These are phyloP conservation scores for Anguilla megastoma DNA, from an alignment of 2,797 vertebrate species.

Conservation along the genomic window DNA sequence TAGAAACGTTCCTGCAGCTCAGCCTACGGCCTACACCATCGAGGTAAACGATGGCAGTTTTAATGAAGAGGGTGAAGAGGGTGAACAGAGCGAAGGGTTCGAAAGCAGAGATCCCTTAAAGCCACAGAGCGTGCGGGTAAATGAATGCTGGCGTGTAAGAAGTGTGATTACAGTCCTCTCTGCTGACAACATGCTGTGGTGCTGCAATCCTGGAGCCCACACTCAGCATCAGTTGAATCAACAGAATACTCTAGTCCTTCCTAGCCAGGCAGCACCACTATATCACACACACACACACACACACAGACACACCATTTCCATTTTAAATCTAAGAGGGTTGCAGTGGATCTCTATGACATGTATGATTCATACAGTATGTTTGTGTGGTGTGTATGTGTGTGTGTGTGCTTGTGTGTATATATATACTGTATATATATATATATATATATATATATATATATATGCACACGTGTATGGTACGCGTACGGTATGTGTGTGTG, in stretches of 20 bases:
- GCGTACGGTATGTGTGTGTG: not conserved
- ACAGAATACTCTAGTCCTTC: not conserved
- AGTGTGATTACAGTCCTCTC: not conserved
- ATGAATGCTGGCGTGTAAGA: not conserved
- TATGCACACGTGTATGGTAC: not conserved
- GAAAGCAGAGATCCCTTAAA: not conserved
- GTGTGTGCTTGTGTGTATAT: too few relatives aligned
- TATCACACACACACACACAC: not conserved
- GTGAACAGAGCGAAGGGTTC: slow-evolving; percentile 23
- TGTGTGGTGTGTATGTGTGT: not conserved
- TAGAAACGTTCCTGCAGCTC: not conserved
- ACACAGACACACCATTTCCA: too few relatives aligned
- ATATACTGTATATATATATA: too few relatives aligned
- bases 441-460: too few relatives aligned
- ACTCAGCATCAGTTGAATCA: not conserved
- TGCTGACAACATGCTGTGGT: not conserved
- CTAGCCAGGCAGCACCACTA: not conserved
- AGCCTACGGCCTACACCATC: slow-evolving; percentile 24
- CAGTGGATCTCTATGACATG: too few relatives aligned
- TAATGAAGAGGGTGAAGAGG: slow-evolving; percentile 20
- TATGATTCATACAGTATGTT: too few relatives aligned
- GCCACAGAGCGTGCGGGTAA: slow-evolving; percentile 13
- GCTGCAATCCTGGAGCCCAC: not conserved
- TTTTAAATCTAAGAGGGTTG: too few relatives aligned
- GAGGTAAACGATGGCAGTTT: slow-evolving; percentile 32